phyloP scores from a whole-genome alignment of 2,888 invertebrate genomes.

The Papilio protenor region DNA sequence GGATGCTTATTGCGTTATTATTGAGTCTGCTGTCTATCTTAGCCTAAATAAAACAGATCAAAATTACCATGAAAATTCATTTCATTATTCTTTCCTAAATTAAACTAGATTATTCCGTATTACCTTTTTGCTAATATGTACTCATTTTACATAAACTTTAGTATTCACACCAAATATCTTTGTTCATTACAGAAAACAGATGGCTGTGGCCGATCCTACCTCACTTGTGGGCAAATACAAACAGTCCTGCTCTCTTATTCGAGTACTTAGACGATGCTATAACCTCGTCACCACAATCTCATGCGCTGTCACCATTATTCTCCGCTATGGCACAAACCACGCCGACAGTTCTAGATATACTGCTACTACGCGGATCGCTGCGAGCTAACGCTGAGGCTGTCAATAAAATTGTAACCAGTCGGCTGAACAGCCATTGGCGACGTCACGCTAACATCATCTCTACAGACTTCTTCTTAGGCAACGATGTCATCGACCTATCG shows the following conservation, averaged over 20 bases:
- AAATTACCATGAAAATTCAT: not conserved
- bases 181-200: constrained; percentile 75
- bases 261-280: constrained; percentile 74
- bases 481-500: constrained; percentile 88
- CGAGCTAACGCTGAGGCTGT: constrained; percentile 86
- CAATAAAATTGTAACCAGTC: constrained; percentile 88
- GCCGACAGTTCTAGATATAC: constrained; percentile 86
- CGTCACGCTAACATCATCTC: constrained; percentile 88
- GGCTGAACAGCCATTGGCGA: constrained; percentile 88
- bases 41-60: not conserved
- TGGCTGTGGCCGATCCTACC: constrained; percentile 87
- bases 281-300: constrained; percentile 67
- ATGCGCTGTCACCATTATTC: constrained; percentile 79
- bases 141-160: not conserved
- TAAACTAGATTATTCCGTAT: not conserved
- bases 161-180: not conserved
- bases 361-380: constrained; percentile 85
- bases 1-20: not conserved
- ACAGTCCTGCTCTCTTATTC: constrained; percentile 69
- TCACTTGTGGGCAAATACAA: constrained; percentile 87
- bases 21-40: not conserved
- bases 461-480: constrained; percentile 89
- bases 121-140: not conserved
- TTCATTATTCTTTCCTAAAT: not conserved
- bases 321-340: constrained; percentile 91